Conservation (phyloP, 2,113 vertebrate genomes). For the Xenus cinereus region DNA sequence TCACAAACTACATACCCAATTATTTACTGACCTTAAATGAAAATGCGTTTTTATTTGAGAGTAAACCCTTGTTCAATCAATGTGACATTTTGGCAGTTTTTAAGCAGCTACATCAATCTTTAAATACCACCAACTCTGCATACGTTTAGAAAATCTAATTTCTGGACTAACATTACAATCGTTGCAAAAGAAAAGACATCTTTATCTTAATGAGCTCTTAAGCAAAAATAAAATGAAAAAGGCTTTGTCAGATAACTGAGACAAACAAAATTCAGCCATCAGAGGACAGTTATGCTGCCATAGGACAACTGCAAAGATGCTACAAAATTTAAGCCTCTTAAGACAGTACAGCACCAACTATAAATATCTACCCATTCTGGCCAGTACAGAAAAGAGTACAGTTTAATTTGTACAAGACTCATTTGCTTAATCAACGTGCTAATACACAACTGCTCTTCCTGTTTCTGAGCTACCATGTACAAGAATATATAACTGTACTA, state of each 20-base stretch:
- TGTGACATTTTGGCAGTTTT: neutral
- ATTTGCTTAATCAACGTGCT: neutral
- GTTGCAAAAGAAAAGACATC: neutral
- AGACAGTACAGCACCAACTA: neutral
- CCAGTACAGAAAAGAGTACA: neutral
- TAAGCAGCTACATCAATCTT: neutral
- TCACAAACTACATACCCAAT: neutral
- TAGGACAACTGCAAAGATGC: neutral
- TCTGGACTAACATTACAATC: neutral
- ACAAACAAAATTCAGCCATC: neutral
- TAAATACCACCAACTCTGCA: neutral
- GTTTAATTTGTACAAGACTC: neutral
- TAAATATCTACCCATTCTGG: neutral
- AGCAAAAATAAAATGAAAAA: neutral
- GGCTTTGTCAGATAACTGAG: neutral
- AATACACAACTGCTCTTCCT: neutral
- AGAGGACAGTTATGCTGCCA: neutral
- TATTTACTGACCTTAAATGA: neutral
- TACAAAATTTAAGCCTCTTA: neutral
- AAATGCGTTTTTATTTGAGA: neutral
- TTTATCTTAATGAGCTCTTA: neutral
- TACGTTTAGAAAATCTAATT: neutral
- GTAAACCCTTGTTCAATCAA: neutral
- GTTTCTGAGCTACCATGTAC: neutral
- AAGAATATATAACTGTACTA: neutral